Percentiles rank a stretch among this genome's conserved stretches.
These are phyloP conservation scores for Pontoporia blainvillei DNA, from an alignment of 2,113 vertebrate species.

Conservation along the genomic window DNA sequence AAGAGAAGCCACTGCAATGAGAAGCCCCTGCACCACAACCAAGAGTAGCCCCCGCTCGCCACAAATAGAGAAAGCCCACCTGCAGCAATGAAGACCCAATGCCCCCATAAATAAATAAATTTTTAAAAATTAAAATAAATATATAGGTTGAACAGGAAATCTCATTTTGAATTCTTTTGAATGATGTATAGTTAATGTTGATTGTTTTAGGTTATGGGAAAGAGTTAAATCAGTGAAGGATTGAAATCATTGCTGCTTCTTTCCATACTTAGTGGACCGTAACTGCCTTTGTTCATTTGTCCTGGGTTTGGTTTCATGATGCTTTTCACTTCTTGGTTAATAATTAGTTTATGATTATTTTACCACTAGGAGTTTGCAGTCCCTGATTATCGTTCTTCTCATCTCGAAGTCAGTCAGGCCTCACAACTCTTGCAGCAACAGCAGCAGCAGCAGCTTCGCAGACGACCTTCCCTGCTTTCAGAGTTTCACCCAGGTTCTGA, in stretches of 20 bases:
- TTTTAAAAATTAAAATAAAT: no score
- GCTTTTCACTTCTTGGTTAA: not conserved
- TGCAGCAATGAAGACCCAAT: no score
- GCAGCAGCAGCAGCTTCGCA: constrained; percentile 88
- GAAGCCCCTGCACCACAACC: no score
- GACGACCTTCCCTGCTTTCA: constrained; percentile 94
- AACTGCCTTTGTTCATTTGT: not conserved
- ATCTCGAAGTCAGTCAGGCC: constrained; percentile 88
- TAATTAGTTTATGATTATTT: constrained; percentile 52
- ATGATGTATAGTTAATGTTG: not conserved
- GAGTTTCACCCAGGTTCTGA: constrained; percentile 97
- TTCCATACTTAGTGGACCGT: not conserved
- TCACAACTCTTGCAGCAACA: constrained; percentile 88
- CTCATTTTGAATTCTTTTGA: constrained; percentile 25
- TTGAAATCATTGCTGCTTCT: not conserved
- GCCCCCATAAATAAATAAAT: no score
- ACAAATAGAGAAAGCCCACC: no score
- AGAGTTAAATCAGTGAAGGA: not conserved
- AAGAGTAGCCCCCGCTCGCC: no score
- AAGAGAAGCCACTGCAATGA: no score
- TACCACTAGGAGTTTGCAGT: constrained; percentile 90
- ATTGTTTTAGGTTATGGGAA: not conserved
- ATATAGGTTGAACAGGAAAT: not conserved
- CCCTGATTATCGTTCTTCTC: constrained; percentile 91
- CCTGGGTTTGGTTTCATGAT: not conserved